Evolutionary conservation across 1,140 invertebrate species (phyloP).

Genomic region (Thaumatotibia leucotreta): DNA sequence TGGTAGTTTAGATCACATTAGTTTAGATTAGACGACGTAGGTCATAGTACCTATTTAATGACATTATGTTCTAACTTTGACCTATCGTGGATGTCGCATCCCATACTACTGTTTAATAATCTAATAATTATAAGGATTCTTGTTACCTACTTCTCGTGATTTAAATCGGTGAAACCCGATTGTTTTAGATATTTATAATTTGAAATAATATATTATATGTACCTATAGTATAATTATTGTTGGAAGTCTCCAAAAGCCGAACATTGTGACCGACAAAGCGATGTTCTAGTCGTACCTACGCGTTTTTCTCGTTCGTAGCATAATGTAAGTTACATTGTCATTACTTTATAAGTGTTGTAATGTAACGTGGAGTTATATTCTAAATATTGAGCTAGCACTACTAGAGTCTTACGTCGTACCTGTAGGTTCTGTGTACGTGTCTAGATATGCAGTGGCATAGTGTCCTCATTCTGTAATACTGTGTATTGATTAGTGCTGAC

Average conservation of each 20-base stretch:
- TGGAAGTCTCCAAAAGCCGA: constrained; percentile 1
- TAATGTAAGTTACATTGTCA: neutral
- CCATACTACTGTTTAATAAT: constrained; percentile 5
- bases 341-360: neutral
- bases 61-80: neutral
- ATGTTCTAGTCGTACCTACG: constrained; percentile 13
- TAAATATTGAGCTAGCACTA: neutral
- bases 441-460: neutral
- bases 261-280: neutral
- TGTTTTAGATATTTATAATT: constrained; percentile 6
- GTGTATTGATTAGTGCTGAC: neutral
- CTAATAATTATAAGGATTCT: constrained; percentile 4
- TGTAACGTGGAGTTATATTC: neutral
- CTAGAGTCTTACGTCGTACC: neutral
- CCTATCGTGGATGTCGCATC: neutral
- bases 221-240: constrained; percentile 3
- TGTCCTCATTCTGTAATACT: neutral
- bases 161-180: constrained; percentile 6
- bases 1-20: too few relatives aligned
- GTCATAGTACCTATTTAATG: too few relatives aligned
- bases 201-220: neutral
- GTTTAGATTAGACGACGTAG: neutral
- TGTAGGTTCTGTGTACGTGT: neutral
- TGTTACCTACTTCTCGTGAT: constrained; percentile 11
- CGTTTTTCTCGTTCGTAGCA: constrained; percentile 1